Percentiles rank a stretch among this genome's conserved stretches.
These are phyloP conservation scores for Taphrorychus bicolor DNA, from an alignment of 2,888 invertebrate genomes.

Conservation along the genomic window DNA sequence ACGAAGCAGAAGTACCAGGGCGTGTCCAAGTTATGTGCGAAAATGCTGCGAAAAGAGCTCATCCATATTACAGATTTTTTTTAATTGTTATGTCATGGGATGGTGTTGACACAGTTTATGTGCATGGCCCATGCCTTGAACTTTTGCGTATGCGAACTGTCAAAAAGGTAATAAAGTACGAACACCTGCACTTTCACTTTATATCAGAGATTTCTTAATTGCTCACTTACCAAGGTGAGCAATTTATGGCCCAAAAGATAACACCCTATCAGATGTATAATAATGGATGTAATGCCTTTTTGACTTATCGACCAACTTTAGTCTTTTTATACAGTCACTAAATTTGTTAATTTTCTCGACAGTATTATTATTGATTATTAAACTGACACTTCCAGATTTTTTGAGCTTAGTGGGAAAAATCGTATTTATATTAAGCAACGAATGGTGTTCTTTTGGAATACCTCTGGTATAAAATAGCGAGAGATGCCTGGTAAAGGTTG, in stretches of 20 bases:
- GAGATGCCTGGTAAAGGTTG: slow-evolving; percentile 38
- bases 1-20: slow-evolving; percentile 15
- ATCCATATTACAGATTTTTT: background rate
- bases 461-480: slow-evolving; percentile 10
- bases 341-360: no score
- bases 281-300: no score
- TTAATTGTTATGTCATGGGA: background rate
- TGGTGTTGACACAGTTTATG: background rate
- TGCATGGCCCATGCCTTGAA: background rate
- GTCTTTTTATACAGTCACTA: no score
- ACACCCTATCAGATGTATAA: no score
- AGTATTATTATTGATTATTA: no score
- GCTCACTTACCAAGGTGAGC: background rate
- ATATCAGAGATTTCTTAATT: background rate
- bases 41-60: background rate
- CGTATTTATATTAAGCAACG: background rate
- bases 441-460: background rate
- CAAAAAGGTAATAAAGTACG: background rate
- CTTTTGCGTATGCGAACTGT: background rate
- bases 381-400: no score
- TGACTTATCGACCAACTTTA: no score
- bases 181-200: slow-evolving; percentile 1
- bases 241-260: background rate
- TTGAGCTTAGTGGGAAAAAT: no score
- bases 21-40: background rate